phyloP scores from a whole-genome alignment of 2,888 invertebrate species.

The Caradrina kadenii region DNA sequence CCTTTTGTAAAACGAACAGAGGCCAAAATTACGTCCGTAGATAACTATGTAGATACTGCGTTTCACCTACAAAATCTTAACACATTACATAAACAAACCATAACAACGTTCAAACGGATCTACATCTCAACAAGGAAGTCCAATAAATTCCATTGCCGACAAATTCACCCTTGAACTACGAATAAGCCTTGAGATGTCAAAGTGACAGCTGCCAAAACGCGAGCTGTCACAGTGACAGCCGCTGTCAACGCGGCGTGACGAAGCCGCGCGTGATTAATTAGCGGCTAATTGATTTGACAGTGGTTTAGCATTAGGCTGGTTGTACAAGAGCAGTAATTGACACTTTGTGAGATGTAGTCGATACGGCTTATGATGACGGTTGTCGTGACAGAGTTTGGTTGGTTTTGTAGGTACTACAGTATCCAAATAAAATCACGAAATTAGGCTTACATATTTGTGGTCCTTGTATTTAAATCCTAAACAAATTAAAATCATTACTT shows the following conservation, averaged over 20 bases:
- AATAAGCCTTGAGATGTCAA: conserved; percentile 79
- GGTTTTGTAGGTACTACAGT: conserved; percentile 13
- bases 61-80: background rate
- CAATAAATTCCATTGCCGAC: conserved; percentile 47
- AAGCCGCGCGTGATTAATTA: conserved; percentile 75
- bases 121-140: conserved; percentile 55
- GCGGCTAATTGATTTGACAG: conserved; percentile 79
- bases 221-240: conserved; percentile 79
- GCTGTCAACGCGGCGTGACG: conserved; percentile 77
- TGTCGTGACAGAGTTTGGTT: conserved; percentile 25
- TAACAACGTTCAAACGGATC: conserved; percentile 1
- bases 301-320: conserved; percentile 65
- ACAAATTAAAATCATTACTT: background rate
- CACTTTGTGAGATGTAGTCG: conserved; percentile 54
- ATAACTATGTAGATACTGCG: background rate
- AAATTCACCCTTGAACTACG: conserved; percentile 69
- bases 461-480: background rate
- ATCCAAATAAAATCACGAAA: conserved; percentile 10
- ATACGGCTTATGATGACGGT: conserved; percentile 57
- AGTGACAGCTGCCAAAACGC: conserved; percentile 80
- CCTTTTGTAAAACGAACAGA: too few relatives aligned
- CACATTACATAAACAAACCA: background rate
- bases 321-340: conserved; percentile 58
- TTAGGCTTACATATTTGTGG: conserved; percentile 14
- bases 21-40: too few relatives aligned